Conservation (phyloP, 2,797 vertebrate species). For the Anableps anableps region DNA sequence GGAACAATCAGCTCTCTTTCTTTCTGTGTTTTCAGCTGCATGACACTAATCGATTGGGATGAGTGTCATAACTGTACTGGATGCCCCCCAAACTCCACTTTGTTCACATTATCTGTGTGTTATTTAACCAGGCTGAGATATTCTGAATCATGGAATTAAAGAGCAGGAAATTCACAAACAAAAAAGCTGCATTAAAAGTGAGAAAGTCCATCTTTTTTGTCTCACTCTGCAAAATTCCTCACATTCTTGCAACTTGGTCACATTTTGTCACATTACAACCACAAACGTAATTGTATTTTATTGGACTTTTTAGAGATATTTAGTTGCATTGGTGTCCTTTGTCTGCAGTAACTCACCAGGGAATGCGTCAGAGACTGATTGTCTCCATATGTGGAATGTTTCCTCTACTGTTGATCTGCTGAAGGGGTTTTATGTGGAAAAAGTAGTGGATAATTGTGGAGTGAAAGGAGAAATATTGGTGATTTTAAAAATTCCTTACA, state of each 20-base stretch:
- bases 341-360: no score
- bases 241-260: not conserved
- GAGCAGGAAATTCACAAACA: slow-evolving; percentile 32
- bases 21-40: slow-evolving; percentile 55
- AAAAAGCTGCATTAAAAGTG: slow-evolving; percentile 30
- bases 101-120: slow-evolving; percentile 3
- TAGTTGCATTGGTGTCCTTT: not conserved
- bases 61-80: slow-evolving; percentile 20
- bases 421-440: no score
- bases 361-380: no score
- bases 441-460: no score
- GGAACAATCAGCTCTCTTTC: slow-evolving; percentile 48
- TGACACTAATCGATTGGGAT: slow-evolving; percentile 41
- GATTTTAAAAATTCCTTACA: no score
- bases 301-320: not conserved
- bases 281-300: not conserved
- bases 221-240: not conserved
- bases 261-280: not conserved
- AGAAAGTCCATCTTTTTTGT: not conserved
- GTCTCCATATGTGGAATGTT: no score
- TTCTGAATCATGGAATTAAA: slow-evolving; percentile 31
- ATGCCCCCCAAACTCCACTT: not conserved
- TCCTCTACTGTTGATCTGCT: no score
- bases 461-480: no score
- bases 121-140: slow-evolving; percentile 29